Evolutionary conservation across 2,888 invertebrate genomes (phyloP).

Genomic region (Netelia inedita): DNA sequence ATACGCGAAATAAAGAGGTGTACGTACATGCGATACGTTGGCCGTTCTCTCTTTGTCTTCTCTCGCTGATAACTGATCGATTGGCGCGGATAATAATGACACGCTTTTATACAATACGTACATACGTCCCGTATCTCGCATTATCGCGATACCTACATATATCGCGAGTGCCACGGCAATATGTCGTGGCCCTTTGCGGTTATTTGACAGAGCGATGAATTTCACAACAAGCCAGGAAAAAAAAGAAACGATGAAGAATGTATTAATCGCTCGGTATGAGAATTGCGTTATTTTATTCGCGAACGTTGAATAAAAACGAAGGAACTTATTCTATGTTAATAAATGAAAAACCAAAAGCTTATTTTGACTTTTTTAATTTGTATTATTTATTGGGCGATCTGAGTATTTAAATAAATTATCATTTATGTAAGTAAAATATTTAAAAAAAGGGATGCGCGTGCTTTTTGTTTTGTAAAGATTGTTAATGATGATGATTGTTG

Average conservation of each 20-base stretch:
- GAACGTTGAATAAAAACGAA: no score
- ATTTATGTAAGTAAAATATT: no score
- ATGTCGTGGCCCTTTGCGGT: neutral
- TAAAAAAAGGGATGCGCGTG: no score
- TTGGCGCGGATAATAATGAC: slow-evolving; percentile 61
- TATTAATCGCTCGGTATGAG: no score
- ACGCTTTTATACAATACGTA: slow-evolving; percentile 54
- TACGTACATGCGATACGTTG: neutral
- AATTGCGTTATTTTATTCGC: no score
- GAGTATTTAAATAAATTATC: no score
- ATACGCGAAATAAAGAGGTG: slow-evolving; percentile 49
- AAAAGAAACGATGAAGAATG: no score
- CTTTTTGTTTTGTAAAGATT: no score
- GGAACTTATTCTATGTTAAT: no score
- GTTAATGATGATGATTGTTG: slow-evolving; percentile 82
- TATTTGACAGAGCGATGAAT: neutral
- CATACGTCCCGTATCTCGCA: neutral
- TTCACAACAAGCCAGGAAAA: neutral
- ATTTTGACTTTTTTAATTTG: no score
- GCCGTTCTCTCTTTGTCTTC: slow-evolving; percentile 6
- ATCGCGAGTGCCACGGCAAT: neutral
- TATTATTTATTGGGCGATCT: no score
- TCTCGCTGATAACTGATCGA: slow-evolving; percentile 64
- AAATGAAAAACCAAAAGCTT: no score
- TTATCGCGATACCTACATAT: slow-evolving; percentile 44